Evolutionary conservation across 2,888 invertebrate genomes (phyloP).

Genomic region (Cerceris rybyensis): DNA sequence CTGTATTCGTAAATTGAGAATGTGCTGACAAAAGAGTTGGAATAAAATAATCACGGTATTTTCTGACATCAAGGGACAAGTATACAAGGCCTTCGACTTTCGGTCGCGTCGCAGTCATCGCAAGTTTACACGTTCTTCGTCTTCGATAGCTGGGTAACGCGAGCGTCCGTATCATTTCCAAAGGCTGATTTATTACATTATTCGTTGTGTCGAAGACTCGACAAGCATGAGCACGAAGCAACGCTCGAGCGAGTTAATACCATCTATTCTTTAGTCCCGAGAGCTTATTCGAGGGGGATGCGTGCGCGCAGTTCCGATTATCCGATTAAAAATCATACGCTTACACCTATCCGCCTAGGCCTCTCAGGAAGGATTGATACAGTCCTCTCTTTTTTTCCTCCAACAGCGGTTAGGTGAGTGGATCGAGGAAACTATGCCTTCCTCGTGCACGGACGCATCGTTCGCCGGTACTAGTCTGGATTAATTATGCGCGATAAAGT

Average conservation of each 20-base stretch:
- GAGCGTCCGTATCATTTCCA: slow-evolving; percentile 52
- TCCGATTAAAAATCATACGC: slow-evolving; percentile 54
- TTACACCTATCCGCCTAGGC: slow-evolving; percentile 23
- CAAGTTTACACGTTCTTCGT: slow-evolving; percentile 8
- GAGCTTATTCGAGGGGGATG: slow-evolving; percentile 8
- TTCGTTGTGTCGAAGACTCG: slow-evolving; percentile 47
- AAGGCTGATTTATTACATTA: slow-evolving; percentile 53
- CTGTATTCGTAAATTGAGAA: no score
- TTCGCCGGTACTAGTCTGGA: slow-evolving; percentile 60
- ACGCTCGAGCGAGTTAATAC: slow-evolving; percentile 43
- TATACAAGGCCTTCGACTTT: not conserved
- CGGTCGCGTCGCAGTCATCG: not conserved
- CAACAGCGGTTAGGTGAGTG: slow-evolving; percentile 2
- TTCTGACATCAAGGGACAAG: not conserved
- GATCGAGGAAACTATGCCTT: slow-evolving; percentile 55
- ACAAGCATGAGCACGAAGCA: slow-evolving; percentile 47
- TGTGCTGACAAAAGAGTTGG: not conserved
- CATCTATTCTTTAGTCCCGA: slow-evolving; percentile 51
- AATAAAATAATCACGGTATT: not conserved
- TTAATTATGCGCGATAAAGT: slow-evolving; percentile 74
- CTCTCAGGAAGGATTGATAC: slow-evolving; percentile 17
- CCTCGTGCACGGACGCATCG: slow-evolving; percentile 61
- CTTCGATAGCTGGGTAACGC: slow-evolving; percentile 14
- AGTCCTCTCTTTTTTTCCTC: slow-evolving; percentile 6
- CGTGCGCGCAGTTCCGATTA: slow-evolving; percentile 52